A percentile compares a stretch with the other conserved stretches of the same genome.
phyloP scores from a whole-genome alignment of 1,140 invertebrate genomes.

The Anastrepha ludens region DNA sequence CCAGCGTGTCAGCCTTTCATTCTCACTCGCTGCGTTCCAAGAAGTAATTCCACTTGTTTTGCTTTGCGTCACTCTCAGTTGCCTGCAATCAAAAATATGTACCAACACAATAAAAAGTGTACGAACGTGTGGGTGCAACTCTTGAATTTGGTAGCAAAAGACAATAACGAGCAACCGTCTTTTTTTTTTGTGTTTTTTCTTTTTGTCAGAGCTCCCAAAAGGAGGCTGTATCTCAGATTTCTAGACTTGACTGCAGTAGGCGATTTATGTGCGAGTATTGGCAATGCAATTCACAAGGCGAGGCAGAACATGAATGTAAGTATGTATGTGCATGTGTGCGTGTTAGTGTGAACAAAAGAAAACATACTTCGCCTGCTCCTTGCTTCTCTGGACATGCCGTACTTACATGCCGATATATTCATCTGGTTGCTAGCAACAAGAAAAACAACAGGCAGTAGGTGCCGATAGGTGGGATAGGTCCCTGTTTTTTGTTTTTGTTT shows the following conservation, averaged over 20 bases:
- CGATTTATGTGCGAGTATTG: neutral
- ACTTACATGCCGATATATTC: too few species aligned
- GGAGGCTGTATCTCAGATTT: neutral
- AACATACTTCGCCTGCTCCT: too few species aligned
- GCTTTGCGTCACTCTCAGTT: neutral
- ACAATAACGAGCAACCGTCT: slow-evolving; percentile 7
- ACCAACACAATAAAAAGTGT: neutral
- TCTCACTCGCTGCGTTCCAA: neutral
- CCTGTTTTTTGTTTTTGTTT: neutral
- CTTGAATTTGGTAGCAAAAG: slow-evolving; percentile 3
- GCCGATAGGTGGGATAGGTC: neutral
- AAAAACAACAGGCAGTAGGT: neutral
- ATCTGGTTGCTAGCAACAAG: neutral
- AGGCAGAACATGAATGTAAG: neutral
- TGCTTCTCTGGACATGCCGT: too few species aligned
- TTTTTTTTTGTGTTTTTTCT: neutral
- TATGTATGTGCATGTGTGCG: neutral
- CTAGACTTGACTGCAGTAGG: neutral
- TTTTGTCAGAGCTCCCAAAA: neutral
- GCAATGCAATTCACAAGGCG: neutral
- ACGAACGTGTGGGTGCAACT: neutral
- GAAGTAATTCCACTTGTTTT: neutral
- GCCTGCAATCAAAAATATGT: slow-evolving; percentile 27
- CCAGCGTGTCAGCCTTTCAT: neutral
- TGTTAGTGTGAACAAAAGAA: too few species aligned